Base-by-base conservation (phyloP, 2,113 vertebrate species). In the Oryzias melastigma region DNA sequence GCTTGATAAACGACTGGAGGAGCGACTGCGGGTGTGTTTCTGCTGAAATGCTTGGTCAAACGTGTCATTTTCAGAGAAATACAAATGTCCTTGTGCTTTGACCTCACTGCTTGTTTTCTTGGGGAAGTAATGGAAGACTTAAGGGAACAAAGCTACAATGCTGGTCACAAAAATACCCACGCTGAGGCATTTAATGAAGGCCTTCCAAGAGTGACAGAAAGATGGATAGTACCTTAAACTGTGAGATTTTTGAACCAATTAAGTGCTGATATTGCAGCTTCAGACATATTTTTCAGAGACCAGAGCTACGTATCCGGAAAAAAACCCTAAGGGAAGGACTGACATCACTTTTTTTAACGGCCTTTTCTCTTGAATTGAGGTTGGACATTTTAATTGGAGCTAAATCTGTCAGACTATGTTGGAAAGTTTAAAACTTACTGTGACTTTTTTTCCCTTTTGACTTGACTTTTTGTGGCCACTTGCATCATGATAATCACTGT, bases 211-310 rank as follows among this genome's bases (percentile, higher is more conserved):
- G 10, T 71, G 75, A 77, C 74, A 62, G 75, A 67, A 78, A 74
- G 75, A 82, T 22, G n/a, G 67, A 82, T 62, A 6, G 65, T 71
- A 78, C 51, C 61, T 69, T 57, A 59, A 59, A 74, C 4, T 19
- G 50, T 45, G 59, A 73, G 67, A 68, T 58, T 82, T 74, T 58
- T 84, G 54, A 78, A 84, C 79, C 85, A 88, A 81, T 87, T 88
- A 87, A 60, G 43, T 17, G 63, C 75, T 70, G 78, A 84, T 82
- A 64, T 67, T 60, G 66, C 73, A 61, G 47, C 69, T 35, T 67
- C 58, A 66, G 75, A 57, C 67, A 70, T 59, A 51, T 82, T 78
- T 70, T 58, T 56, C 69, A 69, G 25, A 71, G 71, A 8, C 63
- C 56, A 61, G 35, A 43, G 27, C 62, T 46, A 19, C 48, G 55